Conservation (phyloP, 2,888 invertebrate species). For the Apotomis betuletana region DNA sequence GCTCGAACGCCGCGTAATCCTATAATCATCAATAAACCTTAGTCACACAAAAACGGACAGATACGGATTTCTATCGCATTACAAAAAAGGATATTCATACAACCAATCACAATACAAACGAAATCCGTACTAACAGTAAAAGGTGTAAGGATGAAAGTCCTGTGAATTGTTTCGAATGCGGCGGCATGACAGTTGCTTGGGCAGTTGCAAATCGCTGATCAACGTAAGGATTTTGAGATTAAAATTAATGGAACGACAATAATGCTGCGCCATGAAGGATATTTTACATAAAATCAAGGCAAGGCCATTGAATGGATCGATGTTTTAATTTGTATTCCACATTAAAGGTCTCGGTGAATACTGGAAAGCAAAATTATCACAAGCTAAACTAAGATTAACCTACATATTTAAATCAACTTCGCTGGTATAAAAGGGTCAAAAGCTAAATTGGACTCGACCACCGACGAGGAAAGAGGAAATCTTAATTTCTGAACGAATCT, state of each 20-base stretch:
- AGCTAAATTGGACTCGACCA: no score
- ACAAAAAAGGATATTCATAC: slow-evolving; percentile 45
- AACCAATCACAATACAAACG: slow-evolving; percentile 13
- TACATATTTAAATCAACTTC: no score
- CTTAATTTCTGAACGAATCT: no score
- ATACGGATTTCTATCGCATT: slow-evolving; percentile 60
- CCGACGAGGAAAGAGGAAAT: no score
- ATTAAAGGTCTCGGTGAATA: neutral
- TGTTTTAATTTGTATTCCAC: neutral
- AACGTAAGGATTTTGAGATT: slow-evolving; percentile 64
- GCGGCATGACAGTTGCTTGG: slow-evolving; percentile 42
- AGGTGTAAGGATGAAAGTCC: slow-evolving; percentile 55
- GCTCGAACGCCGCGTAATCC: slow-evolving; percentile 67
- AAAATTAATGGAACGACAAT: slow-evolving; percentile 75
- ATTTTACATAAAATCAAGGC: slow-evolving; percentile 2
- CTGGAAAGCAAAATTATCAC: no score
- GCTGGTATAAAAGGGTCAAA: no score
- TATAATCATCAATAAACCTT: slow-evolving; percentile 79
- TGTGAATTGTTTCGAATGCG: slow-evolving; percentile 3
- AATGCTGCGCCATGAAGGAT: slow-evolving; percentile 52
- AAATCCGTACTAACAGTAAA: slow-evolving; percentile 32
- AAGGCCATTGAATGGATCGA: neutral
- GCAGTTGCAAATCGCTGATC: slow-evolving; percentile 64
- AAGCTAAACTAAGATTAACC: no score
- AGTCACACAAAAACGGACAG: slow-evolving; percentile 62